A percentile compares a stretch with the other conserved stretches of the same genome.
These are phyloP conservation scores for Cetonia aurata DNA, from an alignment of 2,888 invertebrate species.

Conservation along the genomic window DNA sequence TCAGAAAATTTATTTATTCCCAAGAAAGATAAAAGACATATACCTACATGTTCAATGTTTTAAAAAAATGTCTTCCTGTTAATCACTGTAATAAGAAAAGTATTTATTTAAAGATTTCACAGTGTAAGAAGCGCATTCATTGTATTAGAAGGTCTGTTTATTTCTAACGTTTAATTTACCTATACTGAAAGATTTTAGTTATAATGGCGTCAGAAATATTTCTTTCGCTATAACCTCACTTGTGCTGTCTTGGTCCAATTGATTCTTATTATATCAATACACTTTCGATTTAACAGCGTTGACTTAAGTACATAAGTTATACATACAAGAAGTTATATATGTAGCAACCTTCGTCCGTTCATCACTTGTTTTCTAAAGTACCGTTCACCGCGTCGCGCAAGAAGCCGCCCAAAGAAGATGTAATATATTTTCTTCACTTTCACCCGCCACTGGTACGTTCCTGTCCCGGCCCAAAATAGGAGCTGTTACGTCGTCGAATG, in stretches of 20 bases:
- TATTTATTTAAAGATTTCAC: too few species aligned
- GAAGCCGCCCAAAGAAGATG: constrained; percentile 2
- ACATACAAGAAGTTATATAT: neutral
- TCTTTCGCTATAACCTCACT: neutral
- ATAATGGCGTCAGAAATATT: too few species aligned
- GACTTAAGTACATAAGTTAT: constrained; percentile 1
- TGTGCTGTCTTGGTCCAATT: neutral
- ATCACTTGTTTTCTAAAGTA: neutral
- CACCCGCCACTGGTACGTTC: neutral
- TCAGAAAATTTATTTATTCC: too few species aligned
- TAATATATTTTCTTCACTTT: constrained; percentile 22
- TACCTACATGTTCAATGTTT: too few species aligned
- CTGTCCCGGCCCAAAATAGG: constrained; percentile 5
- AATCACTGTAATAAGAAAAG: too few species aligned
- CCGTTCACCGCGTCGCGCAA: too few species aligned
- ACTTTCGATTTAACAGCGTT: constrained; percentile 16
- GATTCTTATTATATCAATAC: neutral
- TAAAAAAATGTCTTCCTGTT: too few species aligned
- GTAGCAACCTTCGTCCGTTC: neutral
- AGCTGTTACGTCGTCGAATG: neutral
- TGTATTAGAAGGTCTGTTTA: too few species aligned
- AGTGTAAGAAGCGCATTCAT: too few species aligned
- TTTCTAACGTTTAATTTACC: too few species aligned
- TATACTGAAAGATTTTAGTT: too few species aligned
- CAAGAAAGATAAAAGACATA: too few species aligned